Evolutionary conservation across 2,888 invertebrate species (phyloP).

Genomic region (Ametastegia equiseti): DNA sequence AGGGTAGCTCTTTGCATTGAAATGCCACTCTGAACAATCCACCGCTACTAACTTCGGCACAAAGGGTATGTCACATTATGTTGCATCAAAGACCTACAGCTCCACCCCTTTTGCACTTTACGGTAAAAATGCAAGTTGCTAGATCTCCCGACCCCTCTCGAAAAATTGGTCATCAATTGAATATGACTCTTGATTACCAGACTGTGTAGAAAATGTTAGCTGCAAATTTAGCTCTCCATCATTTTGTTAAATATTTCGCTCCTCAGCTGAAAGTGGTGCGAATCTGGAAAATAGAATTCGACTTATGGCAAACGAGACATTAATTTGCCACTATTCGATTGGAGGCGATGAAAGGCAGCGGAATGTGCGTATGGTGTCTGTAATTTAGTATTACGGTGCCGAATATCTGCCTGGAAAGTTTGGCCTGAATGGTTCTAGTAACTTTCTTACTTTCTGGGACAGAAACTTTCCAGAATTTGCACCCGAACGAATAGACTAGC

Average conservation of each 20-base stretch:
- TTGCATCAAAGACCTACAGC: constrained; percentile 66
- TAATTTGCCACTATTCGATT: not conserved
- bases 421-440: constrained; percentile 9
- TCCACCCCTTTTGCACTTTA: constrained; percentile 54
- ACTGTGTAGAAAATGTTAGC: not conserved
- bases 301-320: too few species aligned
- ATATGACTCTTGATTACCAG: not conserved
- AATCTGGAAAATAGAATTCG: too few species aligned
- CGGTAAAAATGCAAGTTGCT: not conserved
- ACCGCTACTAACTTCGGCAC: constrained; percentile 69
- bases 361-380: not conserved
- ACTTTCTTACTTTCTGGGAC: constrained; percentile 27
- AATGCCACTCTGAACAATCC: constrained; percentile 69
- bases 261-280: too few species aligned
- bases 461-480: constrained; percentile 35
- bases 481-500: constrained; percentile 6
- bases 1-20: constrained; percentile 67
- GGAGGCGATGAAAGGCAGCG: constrained; percentile 6
- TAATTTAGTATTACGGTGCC: constrained; percentile 8
- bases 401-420: not conserved
- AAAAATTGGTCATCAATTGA: not conserved
- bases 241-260: too few species aligned
- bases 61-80: constrained; percentile 71
- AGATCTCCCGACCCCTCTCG: not conserved
- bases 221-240: too few species aligned